Percentiles rank a stretch among this genome's conserved stretches.
These are phyloP conservation scores for Rhingia campestris DNA, from an alignment of 2,888 invertebrate species.

Conservation along the genomic window DNA sequence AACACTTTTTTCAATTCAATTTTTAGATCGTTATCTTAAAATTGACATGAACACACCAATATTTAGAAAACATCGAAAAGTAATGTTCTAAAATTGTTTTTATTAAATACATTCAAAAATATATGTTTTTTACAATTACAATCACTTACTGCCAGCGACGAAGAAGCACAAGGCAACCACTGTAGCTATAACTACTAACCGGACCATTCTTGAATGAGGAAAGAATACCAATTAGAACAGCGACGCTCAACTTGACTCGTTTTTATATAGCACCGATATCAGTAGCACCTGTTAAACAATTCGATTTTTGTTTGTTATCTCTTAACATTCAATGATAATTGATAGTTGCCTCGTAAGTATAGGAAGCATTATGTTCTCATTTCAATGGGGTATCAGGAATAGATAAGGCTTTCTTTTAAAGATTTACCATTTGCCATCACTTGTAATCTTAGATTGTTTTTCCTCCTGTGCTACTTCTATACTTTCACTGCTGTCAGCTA, in stretches of 20 bases:
- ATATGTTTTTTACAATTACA: not conserved
- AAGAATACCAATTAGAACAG: slow-evolving; percentile 44
- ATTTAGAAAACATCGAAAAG: too few species aligned
- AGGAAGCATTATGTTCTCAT: slow-evolving; percentile 14
- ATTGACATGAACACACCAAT: too few species aligned
- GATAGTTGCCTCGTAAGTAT: not conserved
- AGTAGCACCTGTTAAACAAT: slow-evolving; percentile 7
- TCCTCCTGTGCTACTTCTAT: not conserved
- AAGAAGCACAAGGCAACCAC: slow-evolving; percentile 29
- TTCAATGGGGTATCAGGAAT: slow-evolving; percentile 1
- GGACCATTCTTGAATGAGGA: slow-evolving; percentile 38
- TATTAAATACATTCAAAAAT: too few species aligned
- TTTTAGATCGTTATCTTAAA: too few species aligned
- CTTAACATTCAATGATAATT: slow-evolving; percentile 41
- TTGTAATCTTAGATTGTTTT: not conserved
- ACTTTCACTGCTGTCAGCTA: slow-evolving; percentile 30
- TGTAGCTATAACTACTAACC: slow-evolving; percentile 24
- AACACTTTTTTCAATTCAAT: too few species aligned
- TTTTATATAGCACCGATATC: slow-evolving; percentile 48
- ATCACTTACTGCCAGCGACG: slow-evolving; percentile 42
- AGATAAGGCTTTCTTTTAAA: slow-evolving; percentile 38
- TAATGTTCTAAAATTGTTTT: too few species aligned
- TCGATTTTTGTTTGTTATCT: slow-evolving; percentile 51
- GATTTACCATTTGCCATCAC: not conserved
- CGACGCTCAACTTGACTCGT: slow-evolving; percentile 2